Evolutionary conservation across 2,888 invertebrate genomes (phyloP).

Genomic region (Orthosia cruda): DNA sequence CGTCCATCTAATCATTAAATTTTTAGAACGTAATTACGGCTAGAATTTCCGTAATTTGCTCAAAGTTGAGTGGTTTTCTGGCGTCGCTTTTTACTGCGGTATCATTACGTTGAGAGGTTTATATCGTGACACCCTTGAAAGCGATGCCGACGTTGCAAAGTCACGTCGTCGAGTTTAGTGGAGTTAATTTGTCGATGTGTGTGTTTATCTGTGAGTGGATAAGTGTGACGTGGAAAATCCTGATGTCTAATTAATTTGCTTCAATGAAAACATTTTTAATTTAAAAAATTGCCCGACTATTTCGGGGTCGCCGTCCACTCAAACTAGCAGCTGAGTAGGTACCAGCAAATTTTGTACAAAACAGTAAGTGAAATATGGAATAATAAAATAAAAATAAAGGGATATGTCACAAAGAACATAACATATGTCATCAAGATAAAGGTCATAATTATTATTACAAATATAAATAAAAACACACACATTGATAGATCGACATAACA

Average conservation of each 20-base stretch:
- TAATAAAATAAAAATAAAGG: too few relatives aligned
- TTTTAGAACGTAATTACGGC: slow-evolving; percentile 59
- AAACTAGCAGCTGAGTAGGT: too few relatives aligned
- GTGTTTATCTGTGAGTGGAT: neutral
- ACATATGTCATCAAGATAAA: too few relatives aligned
- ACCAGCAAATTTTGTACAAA: too few relatives aligned
- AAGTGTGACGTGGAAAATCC: neutral
- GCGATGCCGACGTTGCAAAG: slow-evolving; percentile 22
- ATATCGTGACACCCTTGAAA: slow-evolving; percentile 30
- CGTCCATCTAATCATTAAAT: slow-evolving; percentile 56
- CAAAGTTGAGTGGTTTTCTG: slow-evolving; percentile 58
- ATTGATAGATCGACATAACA: slow-evolving; percentile 21
- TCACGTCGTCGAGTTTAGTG: slow-evolving; percentile 27
- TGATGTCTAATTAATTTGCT: neutral
- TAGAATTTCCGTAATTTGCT: slow-evolving; percentile 58
- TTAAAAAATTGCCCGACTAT: too few relatives aligned
- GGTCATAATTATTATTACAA: too few relatives aligned
- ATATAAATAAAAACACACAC: neutral
- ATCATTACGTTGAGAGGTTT: slow-evolving; percentile 58
- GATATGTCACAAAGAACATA: too few relatives aligned
- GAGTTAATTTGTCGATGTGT: slow-evolving; percentile 35
- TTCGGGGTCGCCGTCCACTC: too few relatives aligned
- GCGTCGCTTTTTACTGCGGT: slow-evolving; percentile 52
- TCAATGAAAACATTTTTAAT: neutral
- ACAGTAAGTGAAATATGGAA: too few relatives aligned